Conservation (phyloP, 2,888 invertebrate genomes). For the Dascillus cervinus region DNA sequence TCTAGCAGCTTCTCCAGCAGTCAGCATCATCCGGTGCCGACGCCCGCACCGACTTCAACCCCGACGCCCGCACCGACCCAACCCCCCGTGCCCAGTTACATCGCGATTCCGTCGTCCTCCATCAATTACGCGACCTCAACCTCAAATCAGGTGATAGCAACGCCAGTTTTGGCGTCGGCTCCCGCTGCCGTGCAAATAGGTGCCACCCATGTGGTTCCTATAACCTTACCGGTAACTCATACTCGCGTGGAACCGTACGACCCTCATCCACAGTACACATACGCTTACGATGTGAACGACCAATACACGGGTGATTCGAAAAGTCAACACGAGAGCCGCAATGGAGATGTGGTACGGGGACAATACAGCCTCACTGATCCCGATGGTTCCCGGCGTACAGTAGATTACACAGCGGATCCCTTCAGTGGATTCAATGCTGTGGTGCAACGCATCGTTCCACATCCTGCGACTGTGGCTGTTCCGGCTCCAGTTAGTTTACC, state of each 20-base stretch:
- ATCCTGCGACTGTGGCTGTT: constrained; percentile 4
- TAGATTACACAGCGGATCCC: constrained; percentile 35
- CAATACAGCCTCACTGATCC: constrained; percentile 38
- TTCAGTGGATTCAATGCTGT: constrained; percentile 37
- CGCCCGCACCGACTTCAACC: constrained; percentile 11
- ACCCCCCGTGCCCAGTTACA: constrained; percentile 11
- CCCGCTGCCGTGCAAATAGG: background rate
- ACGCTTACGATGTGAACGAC: constrained; percentile 38
- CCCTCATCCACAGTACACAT: constrained; percentile 36
- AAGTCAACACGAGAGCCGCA: constrained; percentile 35
- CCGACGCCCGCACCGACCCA: constrained; percentile 8
- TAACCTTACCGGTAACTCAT: constrained; percentile 24
- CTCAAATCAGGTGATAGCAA: constrained; percentile 8
- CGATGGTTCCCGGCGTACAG: constrained; percentile 35
- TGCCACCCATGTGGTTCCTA: constrained; percentile 19
- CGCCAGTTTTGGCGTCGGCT: constrained; percentile 3
- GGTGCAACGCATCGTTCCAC: constrained; percentile 30
- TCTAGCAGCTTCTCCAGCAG: constrained; percentile 25
- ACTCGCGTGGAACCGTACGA: constrained; percentile 35
- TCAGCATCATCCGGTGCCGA: constrained; percentile 24
- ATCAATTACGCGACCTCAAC: constrained; percentile 4
- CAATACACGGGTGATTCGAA: constrained; percentile 37
- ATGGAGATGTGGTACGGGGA: constrained; percentile 36
- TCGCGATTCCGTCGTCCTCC: constrained; percentile 8
- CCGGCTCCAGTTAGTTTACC: no score